These are phyloP conservation scores for Picus viridis DNA, from an alignment of 2,797 vertebrate genomes.

Conservation along the genomic window DNA sequence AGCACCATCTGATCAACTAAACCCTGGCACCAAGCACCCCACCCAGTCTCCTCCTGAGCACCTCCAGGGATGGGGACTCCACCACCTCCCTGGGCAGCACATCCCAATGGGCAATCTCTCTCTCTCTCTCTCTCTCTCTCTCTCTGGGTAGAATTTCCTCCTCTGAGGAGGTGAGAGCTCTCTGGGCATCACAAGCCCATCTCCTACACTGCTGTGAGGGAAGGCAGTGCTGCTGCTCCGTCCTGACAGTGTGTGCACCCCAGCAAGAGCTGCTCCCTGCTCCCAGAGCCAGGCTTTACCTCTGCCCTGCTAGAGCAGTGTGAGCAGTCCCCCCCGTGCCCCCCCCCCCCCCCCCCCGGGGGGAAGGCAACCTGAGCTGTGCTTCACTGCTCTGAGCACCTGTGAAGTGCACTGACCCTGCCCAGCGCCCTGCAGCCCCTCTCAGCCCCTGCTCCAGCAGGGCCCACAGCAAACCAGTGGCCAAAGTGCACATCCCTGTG, in stretches of 20 bases:
- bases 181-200: not conserved
- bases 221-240: not conserved
- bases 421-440: not conserved
- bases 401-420: not conserved
- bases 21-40: no score
- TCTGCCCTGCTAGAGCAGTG: not conserved
- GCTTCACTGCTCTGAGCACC: not conserved
- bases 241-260: not conserved
- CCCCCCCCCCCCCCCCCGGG: no score
- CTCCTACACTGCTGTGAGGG: fast-evolving
- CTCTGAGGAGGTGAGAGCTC: not conserved
- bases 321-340: fast-evolving
- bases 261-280: not conserved
- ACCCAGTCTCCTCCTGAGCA: no score
- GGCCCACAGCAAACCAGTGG: not conserved
- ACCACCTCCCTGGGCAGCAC: no score
- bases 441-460: not conserved
- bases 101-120: no score
- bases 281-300: not conserved
- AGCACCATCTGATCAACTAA: no score
- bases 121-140: no score
- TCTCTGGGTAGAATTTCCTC: no score
- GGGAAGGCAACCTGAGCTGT: not conserved
- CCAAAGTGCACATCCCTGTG: fast-evolving
- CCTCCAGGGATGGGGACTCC: no score